Percentiles rank a stretch among this genome's conserved stretches.
Conservation (phyloP, 2,113 vertebrate species). For the Leiothrix lutea region DNA sequence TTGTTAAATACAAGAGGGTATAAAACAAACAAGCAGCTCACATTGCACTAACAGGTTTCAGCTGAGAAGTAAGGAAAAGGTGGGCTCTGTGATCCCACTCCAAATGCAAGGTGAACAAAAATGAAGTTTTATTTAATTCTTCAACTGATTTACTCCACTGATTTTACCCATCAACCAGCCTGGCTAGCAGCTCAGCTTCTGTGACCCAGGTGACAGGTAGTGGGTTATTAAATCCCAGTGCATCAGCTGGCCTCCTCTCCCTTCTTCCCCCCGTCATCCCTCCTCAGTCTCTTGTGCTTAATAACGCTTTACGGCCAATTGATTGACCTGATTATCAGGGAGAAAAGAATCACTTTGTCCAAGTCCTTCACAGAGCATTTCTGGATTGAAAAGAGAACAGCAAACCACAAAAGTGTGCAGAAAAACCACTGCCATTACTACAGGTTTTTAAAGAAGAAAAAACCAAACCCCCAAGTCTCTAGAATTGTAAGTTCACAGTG, state of each 20-base stretch:
- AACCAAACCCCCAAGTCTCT: background rate
- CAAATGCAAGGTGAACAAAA: background rate
- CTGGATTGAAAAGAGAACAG: background rate
- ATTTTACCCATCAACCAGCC: background rate
- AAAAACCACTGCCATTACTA: background rate
- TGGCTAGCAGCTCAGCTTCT: background rate
- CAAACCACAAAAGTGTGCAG: background rate
- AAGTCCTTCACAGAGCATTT: background rate
- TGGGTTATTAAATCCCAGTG: background rate
- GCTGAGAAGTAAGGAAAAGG: background rate
- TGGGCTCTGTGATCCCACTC: background rate
- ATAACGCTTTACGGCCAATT: background rate
- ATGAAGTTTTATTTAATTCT: background rate
- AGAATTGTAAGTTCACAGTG: background rate
- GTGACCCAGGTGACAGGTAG: background rate
- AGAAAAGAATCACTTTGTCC: background rate
- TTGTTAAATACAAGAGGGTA: background rate
- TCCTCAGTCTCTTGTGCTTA: conserved; percentile 1
- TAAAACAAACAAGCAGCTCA: background rate
- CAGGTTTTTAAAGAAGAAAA: background rate
- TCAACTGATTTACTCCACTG: background rate
- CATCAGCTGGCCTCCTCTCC: background rate
- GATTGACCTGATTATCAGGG: conserved; percentile 9
- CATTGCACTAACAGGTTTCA: background rate
- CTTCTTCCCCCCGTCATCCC: background rate